Evolutionary conservation across 1,140 invertebrate genomes (phyloP), one percentile per base, ranked within the genome.

Genomic region (Geopemphigus sp.): DNA sequence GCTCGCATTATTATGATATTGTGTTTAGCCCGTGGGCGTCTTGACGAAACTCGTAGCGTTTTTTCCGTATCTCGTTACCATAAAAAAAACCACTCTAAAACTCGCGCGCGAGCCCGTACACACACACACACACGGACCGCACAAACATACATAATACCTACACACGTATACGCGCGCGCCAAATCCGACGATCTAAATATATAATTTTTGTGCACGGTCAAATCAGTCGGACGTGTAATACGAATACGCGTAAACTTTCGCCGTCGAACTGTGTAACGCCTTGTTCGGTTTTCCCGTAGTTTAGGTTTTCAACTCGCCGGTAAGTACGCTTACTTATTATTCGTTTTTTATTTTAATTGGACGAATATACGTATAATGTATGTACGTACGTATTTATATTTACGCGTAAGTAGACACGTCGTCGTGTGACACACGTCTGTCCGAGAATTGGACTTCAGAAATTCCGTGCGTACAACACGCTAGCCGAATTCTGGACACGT

Each of bases 41-140:
- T 24, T 26, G 15, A 68, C 66, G 2, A 17, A 68, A 68, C 66
- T 17, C 22, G 66, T 26, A 14, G 66, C 26, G 8, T 15, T 68
- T 68, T 26, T 66, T 68, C 50, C 24, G 24, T 14, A n/a, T 68
- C 66, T 8, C 10, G 26, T 26, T 50, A 22, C 66, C 22, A 68
- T 50, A 68, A 68, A 68, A 66, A 66, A 66, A 68, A 50, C 45
- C 22, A 50, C 66, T 68, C 45, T n/a, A 68, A 26, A 68, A 68
- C n/a, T 15, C 39, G 2, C 45, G 22, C 45, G 17, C 45, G 10
- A 47, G 66, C 22, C 1, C 17, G 12, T 68, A 24, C 17, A 47
- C 22, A 22, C 50, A 17, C 61, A 39, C 61, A n/a, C n/a, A 64
- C 29, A 32, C 50, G 5, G 8, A 45, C 22, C 26, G 14, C 50